Base-by-base conservation (phyloP, 2,113 vertebrate genomes). In the Bagarius yarrelli region DNA sequence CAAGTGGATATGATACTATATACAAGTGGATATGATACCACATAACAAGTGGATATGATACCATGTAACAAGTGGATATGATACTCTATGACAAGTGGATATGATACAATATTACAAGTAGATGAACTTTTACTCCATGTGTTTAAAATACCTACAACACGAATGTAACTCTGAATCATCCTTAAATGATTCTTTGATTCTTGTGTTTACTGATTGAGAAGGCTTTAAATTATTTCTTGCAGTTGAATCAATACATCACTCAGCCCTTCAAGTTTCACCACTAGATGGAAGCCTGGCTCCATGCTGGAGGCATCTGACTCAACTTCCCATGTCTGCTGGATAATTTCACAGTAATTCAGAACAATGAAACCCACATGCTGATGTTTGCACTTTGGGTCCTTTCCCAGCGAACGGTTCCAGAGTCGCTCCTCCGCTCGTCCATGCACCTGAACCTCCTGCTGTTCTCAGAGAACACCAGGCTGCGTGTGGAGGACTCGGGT, bases 211-310 rank as follows among this genome's bases (percentile, higher is more conserved):
- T 40, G 44, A n/a, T n/a, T n/a, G n/a, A n/a, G n/a, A n/a, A n/a
- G n/a, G n/a, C n/a, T n/a, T n/a, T n/a, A n/a, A n/a, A n/a, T n/a
- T n/a, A n/a, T n/a, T 47, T 50, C n/a, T 16, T 16, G 23, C 34
- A 67, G 36, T 6, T 14, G 12, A 67, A n/a, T 67, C 34, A 13
- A 12, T n/a, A n/a, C n/a, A n/a, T n/a, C n/a, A n/a, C n/a, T 15
- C 5, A 2, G 8, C n/a, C 25, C 3, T 30, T 8, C 13, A 16
- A 4, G 4, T 18, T 13, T 30, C 15, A 78, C 30, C 84, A 63
- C 69, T 78, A 86, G 84, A 83, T 86, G 84, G 74, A 21, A 83
- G 60, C 71, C 27, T 79, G 61, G 56, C 6, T 25, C 75, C 66
- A 75, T 32, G 60, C 44, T 78, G n/a, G 3, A 66, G 25, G 69